Conservation (phyloP, 2,888 invertebrate genomes). For the Quadroppia sp. region DNA sequence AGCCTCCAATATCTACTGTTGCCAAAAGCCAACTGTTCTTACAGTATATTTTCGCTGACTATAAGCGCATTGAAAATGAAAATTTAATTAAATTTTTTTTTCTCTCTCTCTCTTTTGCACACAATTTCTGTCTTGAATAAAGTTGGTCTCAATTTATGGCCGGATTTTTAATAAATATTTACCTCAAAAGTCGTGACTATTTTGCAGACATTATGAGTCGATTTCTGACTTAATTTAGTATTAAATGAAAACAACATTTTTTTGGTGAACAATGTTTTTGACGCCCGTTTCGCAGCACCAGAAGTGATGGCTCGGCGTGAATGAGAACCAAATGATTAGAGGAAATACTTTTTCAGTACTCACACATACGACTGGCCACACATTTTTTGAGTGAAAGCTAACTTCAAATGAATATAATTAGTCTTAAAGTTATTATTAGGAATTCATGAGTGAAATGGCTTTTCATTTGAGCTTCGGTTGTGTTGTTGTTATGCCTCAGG, state of each 20-base stretch:
- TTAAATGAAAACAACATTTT: constrained; percentile 23
- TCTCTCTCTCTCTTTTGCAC: not conserved
- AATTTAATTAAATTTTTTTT: constrained; percentile 30
- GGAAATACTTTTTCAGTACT: not conserved
- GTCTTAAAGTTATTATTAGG: constrained; percentile 3
- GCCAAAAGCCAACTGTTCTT: not conserved
- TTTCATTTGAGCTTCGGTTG: not conserved
- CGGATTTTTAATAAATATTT: constrained; percentile 18
- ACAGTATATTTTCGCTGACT: not conserved
- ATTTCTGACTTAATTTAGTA: constrained; percentile 10
- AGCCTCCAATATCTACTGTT: constrained; percentile 24
- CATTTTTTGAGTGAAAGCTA: not conserved
- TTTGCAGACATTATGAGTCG: constrained; percentile 14
- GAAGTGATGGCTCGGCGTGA: constrained; percentile 30
- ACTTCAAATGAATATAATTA: constrained; percentile 18
- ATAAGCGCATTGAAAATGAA: constrained; percentile 15
- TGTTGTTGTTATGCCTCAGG: not conserved
- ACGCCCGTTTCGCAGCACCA: not conserved
- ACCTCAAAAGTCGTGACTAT: constrained; percentile 27
- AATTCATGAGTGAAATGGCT: not conserved
- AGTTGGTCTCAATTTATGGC: not conserved
- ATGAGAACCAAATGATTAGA: not conserved
- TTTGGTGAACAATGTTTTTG: not conserved
- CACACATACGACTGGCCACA: constrained; percentile 7
- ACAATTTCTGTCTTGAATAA: not conserved